Evolutionary conservation across 1,140 invertebrate genomes (phyloP).

Genomic region (Phocides pigmalion): DNA sequence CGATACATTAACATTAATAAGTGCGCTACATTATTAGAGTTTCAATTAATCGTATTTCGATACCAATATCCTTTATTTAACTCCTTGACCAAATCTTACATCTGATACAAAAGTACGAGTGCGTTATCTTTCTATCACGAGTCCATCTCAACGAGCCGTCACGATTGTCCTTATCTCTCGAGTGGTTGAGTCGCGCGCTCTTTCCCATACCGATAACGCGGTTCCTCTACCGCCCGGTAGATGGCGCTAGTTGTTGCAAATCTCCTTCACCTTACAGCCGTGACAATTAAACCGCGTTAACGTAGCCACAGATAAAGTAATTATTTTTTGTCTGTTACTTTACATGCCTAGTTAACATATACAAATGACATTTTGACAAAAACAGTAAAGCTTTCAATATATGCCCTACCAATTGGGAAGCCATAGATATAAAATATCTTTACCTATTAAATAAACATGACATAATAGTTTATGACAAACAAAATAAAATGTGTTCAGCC

Average conservation of each 20-base stretch:
- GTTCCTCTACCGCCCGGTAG: constrained; percentile 66
- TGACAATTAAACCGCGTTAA: no score
- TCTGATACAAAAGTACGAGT: constrained; percentile 21
- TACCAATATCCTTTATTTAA: neutral
- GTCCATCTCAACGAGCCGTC: constrained; percentile 65
- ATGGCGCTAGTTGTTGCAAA: constrained; percentile 55
- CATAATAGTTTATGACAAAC: no score
- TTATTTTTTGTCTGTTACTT: no score
- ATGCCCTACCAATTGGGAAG: no score
- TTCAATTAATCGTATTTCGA: neutral
- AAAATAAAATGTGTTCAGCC: no score
- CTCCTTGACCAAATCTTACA: constrained; percentile 14
- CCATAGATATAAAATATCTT: no score
- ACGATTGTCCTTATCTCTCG: constrained; percentile 63
- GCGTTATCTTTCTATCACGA: constrained; percentile 57
- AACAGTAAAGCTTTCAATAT: no score
- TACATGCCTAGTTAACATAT: no score
- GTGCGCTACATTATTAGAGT: neutral
- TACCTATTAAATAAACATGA: no score
- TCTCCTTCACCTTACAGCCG: neutral
- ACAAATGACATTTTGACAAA: no score
- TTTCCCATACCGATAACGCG: constrained; percentile 54
- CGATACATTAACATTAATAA: no score
- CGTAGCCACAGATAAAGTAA: no score
- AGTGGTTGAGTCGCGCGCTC: constrained; percentile 50